Evolutionary conservation across 2,888 invertebrate species (phyloP).

Genomic region (Acronicta psi): DNA sequence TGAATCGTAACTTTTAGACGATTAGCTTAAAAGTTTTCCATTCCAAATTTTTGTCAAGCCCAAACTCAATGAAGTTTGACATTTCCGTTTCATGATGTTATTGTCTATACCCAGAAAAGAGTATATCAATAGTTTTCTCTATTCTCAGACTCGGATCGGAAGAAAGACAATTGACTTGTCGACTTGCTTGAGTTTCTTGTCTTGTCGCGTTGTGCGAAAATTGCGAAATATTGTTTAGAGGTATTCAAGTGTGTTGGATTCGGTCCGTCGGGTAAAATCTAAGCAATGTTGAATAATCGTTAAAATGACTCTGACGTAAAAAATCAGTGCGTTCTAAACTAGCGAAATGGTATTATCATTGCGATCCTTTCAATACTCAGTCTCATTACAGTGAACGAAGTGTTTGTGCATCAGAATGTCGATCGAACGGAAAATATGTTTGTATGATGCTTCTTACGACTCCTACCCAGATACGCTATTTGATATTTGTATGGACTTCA

Average conservation of each 20-base stretch:
- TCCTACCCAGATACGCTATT: constrained; percentile 89
- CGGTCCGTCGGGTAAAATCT: constrained; percentile 9
- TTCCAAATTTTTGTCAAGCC: too few species aligned
- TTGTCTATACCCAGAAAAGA: too few species aligned
- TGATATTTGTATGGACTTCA: constrained; percentile 90
- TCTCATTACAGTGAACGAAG: constrained; percentile 55
- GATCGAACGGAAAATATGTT: constrained; percentile 64
- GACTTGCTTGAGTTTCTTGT: constrained; percentile 33
- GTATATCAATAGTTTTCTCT: too few species aligned
- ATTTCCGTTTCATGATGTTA: too few species aligned
- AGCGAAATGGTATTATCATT: constrained; percentile 62
- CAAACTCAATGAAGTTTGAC: too few species aligned
- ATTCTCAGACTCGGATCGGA: too few species aligned
- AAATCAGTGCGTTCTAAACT: constrained; percentile 33
- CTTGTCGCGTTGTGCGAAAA: constrained; percentile 58
- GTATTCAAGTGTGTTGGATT: constrained; percentile 16
- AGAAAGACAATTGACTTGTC: constrained; percentile 35
- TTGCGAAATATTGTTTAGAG: constrained; percentile 41
- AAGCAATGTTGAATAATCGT: constrained; percentile 10
- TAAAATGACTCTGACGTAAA: constrained; percentile 28
- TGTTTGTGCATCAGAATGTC: constrained; percentile 67
- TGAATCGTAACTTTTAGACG: too few species aligned
- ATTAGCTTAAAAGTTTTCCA: too few species aligned
- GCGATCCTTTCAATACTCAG: constrained; percentile 57
- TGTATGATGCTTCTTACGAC: constrained; percentile 65